Base-by-base conservation (phyloP, 2,113 vertebrate species). In the Tragelaphus scriptus region DNA sequence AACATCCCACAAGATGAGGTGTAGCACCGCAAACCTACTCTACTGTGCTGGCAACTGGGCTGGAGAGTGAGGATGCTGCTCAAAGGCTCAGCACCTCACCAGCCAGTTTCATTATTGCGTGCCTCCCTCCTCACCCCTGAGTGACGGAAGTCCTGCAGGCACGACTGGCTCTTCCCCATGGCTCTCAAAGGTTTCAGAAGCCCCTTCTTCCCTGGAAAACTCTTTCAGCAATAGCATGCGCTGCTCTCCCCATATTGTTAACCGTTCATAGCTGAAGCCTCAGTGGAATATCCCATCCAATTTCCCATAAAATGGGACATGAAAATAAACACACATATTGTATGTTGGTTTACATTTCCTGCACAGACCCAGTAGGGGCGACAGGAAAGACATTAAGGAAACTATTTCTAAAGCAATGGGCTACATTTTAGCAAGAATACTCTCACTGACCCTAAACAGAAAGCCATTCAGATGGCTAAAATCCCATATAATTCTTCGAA, bases 301-400 rank as follows among this genome's bases (percentile, higher is more conserved):
- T 97, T 97, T 98, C 97, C 98, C 98, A 98, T 97, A 98, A 98
- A 98, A 98, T 97, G 81, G 95, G 97, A 96, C 97, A 94, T 98
- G 97, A 98, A 97, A 98, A 98, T 96, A 98, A 98, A 97, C 97
- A 97, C 97, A 97, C 94, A 95, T 96, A 98, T 90, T 98, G 97
- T 97, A 92, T 97, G 97, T 97, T 95, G 95, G 97, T 98, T 98
- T 98, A 98, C 95, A 96, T 98, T 97, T 86, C 98, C 97, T 98
- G 94, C 87, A 87, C 90, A 95, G 96, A 89, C 80, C 94, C 80
- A 88, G 97, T 98, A 96, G 51, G 1, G 1, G 44, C 82, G 95
- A 96, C 71, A 68, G 96, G 96, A 95, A 97, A 98, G 90, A 94
- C 71, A 98, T 98, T 91, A 94, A 97, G 91, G 81, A 97, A 91